These are phyloP conservation scores for Acanthopagrus latus DNA, from an alignment of 2,797 vertebrate genomes.

Conservation along the genomic window DNA sequence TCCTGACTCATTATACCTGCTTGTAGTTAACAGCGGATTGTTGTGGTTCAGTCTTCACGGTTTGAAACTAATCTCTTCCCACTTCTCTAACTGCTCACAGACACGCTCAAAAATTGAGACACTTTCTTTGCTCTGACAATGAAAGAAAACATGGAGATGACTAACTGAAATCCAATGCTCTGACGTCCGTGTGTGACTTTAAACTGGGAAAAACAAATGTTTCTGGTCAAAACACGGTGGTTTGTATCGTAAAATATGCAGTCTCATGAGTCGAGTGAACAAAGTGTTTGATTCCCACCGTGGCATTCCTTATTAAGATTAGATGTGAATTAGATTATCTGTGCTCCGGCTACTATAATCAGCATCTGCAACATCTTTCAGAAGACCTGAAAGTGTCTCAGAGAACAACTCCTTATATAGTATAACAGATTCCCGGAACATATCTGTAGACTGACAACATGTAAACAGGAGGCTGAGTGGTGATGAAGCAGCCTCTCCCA, in stretches of 20 bases:
- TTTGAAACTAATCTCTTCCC: slow-evolving; percentile 1
- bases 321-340: neutral
- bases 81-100: slow-evolving; percentile 5
- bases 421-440: slow-evolving; percentile 1
- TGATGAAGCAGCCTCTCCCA: neutral
- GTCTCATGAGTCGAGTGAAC: neutral
- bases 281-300: neutral
- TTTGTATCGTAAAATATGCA: neutral
- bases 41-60: slow-evolving; percentile 1
- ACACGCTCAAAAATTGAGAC: neutral
- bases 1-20: slow-evolving; percentile 41
- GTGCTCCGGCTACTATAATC: neutral
- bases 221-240: neutral
- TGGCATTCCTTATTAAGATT: neutral
- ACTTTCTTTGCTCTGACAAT: neutral
- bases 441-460: neutral
- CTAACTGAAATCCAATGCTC: neutral
- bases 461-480: neutral
- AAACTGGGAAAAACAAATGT: no score
- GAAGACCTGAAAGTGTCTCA: neutral
- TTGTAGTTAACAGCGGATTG: slow-evolving; percentile 32
- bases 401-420: slow-evolving; percentile 9
- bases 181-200: neutral
- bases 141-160: neutral
- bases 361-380: slow-evolving; percentile 23